Evolutionary conservation across 2,113 vertebrate genomes (phyloP).

Genomic region (Charadrius vociferus): DNA sequence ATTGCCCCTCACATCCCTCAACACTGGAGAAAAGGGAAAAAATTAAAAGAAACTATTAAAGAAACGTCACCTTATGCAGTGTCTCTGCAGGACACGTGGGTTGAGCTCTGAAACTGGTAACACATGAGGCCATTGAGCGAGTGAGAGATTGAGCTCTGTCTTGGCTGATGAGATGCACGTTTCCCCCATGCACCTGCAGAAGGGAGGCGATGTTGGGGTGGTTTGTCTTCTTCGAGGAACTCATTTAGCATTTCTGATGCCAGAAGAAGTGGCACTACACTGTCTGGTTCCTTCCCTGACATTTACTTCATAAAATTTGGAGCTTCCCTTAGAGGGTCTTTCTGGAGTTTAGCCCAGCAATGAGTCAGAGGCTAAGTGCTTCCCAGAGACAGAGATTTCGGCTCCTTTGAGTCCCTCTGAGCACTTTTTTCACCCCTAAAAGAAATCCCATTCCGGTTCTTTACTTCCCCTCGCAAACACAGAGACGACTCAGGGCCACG

Average conservation of each 20-base stretch:
- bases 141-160: neutral
- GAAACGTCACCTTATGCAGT: neutral
- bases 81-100: fast-evolving
- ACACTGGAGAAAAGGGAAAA: neutral
- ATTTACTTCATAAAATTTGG: neutral
- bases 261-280: neutral
- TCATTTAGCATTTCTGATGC: neutral
- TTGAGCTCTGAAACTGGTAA: neutral
- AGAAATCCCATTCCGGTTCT: neutral
- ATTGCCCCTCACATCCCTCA: neutral
- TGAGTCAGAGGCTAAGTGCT: neutral
- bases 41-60: neutral
- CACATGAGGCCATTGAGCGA: fast-evolving
- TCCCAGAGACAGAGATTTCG: neutral
- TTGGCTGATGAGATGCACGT: neutral
- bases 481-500: neutral
- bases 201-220: fast-evolving
- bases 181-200: neutral
- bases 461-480: neutral
- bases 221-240: neutral
- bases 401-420: neutral
- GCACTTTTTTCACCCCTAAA: neutral
- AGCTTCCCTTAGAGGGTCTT: neutral
- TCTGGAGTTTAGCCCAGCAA: neutral
- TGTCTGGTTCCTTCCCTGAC: neutral